Conservation (phyloP, 1,140 invertebrate genomes). For the Drosophila nikananu region DNA sequence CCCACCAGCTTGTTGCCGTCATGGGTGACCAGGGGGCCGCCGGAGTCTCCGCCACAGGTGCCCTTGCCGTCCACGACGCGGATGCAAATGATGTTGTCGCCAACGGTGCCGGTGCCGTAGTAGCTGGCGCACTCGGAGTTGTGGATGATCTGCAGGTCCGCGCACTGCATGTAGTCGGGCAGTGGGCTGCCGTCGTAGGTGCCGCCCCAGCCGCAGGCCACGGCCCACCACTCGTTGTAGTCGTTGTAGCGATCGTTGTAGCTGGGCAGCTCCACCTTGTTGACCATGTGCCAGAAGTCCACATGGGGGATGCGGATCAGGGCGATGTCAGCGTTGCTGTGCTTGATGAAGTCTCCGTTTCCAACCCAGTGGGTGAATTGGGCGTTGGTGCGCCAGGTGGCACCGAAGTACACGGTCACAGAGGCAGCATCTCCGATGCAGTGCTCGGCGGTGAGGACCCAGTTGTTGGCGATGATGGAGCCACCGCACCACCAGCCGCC, state of each 20-base stretch:
- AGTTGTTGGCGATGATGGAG: slow-evolving; percentile 86
- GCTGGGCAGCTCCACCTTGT: slow-evolving; percentile 47
- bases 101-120: slow-evolving; percentile 27
- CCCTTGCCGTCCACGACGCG: slow-evolving; percentile 34
- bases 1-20: slow-evolving; percentile 85
- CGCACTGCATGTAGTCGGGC: slow-evolving; percentile 41
- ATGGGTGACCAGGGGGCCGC: slow-evolving; percentile 85
- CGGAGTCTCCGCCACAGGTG: slow-evolving; percentile 86
- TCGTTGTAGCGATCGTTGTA: slow-evolving; percentile 41
- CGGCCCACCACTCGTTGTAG: slow-evolving; percentile 48
- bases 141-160: slow-evolving; percentile 45
- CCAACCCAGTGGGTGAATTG: slow-evolving; percentile 34
- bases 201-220: slow-evolving; percentile 52
- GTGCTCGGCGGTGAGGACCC: slow-evolving; percentile 38
- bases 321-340: slow-evolving; percentile 23
- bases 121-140: slow-evolving; percentile 27
- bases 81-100: slow-evolving; percentile 53
- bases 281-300: slow-evolving; percentile 47
- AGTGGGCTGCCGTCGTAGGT: slow-evolving; percentile 46
- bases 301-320: slow-evolving; percentile 38
- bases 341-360: slow-evolving; percentile 27
- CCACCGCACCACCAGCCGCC: slow-evolving; percentile 70
- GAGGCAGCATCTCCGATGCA: slow-evolving; percentile 27
- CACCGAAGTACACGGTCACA: slow-evolving; percentile 39
- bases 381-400: slow-evolving; percentile 42